Percentiles rank a stretch among this genome's conserved stretches.
Evolutionary conservation across 2,113 vertebrate species (phyloP).

Genomic region (Dromaius novaehollandiae): DNA sequence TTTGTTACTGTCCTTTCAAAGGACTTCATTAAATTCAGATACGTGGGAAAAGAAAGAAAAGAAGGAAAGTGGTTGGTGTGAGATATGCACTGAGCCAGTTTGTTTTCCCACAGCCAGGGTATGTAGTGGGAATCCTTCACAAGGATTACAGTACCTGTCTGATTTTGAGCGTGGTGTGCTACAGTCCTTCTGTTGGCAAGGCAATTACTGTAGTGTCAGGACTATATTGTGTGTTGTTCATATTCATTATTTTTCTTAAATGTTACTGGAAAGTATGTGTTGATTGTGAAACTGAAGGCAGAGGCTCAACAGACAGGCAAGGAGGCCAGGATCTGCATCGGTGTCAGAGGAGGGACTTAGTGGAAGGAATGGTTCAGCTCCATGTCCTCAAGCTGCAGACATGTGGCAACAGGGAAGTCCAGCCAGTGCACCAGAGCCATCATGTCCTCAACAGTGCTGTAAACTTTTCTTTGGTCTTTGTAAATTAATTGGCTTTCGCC

Average conservation of each 20-base stretch:
- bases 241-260: background rate
- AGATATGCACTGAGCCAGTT: background rate
- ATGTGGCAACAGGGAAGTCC: rapidly evolving
- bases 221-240: background rate
- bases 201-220: background rate
- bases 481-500: background rate
- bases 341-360: background rate
- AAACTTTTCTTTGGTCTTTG: background rate
- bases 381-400: background rate
- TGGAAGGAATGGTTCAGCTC: background rate
- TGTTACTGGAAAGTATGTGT: background rate
- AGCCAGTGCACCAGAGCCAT: background rate
- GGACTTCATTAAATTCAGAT: background rate
- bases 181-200: background rate
- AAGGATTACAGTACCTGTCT: background rate
- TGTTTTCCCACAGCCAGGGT: background rate
- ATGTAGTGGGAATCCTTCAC: background rate
- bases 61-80: background rate
- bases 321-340: background rate
- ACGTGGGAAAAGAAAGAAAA: background rate
- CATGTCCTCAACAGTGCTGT: rapidly evolving
- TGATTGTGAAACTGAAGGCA: background rate
- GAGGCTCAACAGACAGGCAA: background rate
- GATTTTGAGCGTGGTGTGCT: background rate
- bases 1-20: background rate